Evolutionary conservation across 1,140 invertebrate genomes (phyloP), one percentile per base, ranked within the genome.

Genomic region (Drosophila sechellia): DNA sequence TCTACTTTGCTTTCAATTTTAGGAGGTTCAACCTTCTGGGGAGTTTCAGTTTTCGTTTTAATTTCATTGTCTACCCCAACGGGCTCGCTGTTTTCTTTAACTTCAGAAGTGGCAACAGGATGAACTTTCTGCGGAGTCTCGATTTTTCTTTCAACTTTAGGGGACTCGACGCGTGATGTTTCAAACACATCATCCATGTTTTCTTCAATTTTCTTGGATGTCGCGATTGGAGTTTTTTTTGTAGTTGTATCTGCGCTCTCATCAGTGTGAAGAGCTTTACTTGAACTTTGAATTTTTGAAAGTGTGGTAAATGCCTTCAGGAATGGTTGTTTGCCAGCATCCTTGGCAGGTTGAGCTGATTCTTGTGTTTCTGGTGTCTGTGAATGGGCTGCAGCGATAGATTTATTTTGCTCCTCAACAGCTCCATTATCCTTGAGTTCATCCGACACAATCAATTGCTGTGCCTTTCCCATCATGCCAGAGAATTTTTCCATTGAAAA

Each of bases 231-330:
- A 15, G n/a, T 22, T 3, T 4, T 45, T 20, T 4, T 25, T 6
- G 11, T 2, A 5, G 22, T 11, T 1, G 12, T 20, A 1, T 46
- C 20, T n/a, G 20, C 11, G 13, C 12, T 22, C 1, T 22, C 6
- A 27, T 27, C 46, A 27, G 13, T 10, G 1, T 13, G 15, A 31
- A 34, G 15, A 50, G 48, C n/a, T 11, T 31, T 50, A 13, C 27
- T 50, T n/a, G 27, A 50, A 31, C 25, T 8, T 25, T 49, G 2
- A 8, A 15, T 15, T 31, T 49, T 25, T 5, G 27, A 27, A 50
- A 50, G 48, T 31, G 48, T 12, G n/a, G 31, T 50, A 11, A 35
- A 52, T 52, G 49, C 13, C 31, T 52, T 35, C 15, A 52, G 34
- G 31, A 35, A 35, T 11, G 31, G 11, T 6, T 35, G 31, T 35